Evolutionary conservation across 1,140 invertebrate genomes (phyloP).

Genomic region (Dinoponera quadriceps): DNA sequence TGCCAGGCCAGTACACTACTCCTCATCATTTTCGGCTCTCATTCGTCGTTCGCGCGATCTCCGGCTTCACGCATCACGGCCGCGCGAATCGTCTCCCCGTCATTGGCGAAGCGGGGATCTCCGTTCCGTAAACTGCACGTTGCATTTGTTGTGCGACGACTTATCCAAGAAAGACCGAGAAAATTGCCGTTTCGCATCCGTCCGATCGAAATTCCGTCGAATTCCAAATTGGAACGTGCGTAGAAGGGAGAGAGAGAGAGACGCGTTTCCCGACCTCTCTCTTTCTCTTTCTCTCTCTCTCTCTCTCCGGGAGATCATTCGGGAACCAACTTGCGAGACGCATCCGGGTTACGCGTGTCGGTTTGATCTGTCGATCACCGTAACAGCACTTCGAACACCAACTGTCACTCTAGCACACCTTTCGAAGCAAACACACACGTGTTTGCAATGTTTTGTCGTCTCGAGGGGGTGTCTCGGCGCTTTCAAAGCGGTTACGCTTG

Average conservation of each 20-base stretch:
- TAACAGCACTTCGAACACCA: constrained; percentile 15
- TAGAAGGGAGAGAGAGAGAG: too few relatives aligned
- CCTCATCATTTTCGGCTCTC: constrained; percentile 48
- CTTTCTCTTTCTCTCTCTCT: too few relatives aligned
- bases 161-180: too few relatives aligned
- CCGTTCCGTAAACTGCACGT: too few relatives aligned
- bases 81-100: neutral
- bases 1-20: constrained; percentile 91
- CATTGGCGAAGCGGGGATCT: too few relatives aligned
- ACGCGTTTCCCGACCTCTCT: too few relatives aligned
- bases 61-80: neutral
- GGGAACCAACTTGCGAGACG: neutral
- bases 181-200: too few relatives aligned
- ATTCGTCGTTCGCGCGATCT: neutral
- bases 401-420: neutral
- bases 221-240: too few relatives aligned
- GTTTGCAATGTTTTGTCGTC: neutral
- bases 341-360: neutral
- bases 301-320: too few relatives aligned
- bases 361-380: neutral
- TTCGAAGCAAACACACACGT: neutral
- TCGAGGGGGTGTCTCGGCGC: neutral
- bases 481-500: neutral
- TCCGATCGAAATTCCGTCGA: too few relatives aligned
- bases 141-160: too few relatives aligned